Percentiles rank a stretch among this genome's conserved stretches.
These are phyloP conservation scores for Drosophila stalkeri DNA, from an alignment of 2,888 invertebrate genomes.

Conservation along the genomic window DNA sequence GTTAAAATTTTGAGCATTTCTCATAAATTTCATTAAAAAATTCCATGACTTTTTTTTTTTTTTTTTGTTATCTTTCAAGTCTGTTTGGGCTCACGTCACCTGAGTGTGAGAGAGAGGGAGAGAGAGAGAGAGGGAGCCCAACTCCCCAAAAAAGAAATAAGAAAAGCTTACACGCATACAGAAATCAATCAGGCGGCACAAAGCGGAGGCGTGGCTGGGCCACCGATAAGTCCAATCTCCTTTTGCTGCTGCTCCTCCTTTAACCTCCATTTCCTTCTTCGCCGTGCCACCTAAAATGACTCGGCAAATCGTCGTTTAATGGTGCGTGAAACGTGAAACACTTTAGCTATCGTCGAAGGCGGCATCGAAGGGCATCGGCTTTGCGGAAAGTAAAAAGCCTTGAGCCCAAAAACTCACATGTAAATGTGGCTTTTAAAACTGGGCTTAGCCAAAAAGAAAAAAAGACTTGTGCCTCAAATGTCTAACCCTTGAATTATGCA, in stretches of 20 bases:
- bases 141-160: background rate
- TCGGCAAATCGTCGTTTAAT: constrained; percentile 75
- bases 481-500: constrained; percentile 71
- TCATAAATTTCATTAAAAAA: constrained; percentile 70
- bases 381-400: constrained; percentile 40
- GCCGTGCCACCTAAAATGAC: constrained; percentile 56
- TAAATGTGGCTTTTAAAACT: constrained; percentile 63
- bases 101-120: constrained; percentile 6
- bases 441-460: constrained; percentile 33
- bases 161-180: constrained; percentile 50
- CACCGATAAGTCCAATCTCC: constrained; percentile 38
- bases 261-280: background rate
- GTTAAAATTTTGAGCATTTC: constrained; percentile 49
- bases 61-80: constrained; percentile 49
- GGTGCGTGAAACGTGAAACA: constrained; percentile 79
- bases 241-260: constrained; percentile 8
- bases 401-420: constrained; percentile 56
- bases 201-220: constrained; percentile 49
- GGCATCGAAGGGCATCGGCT: constrained; percentile 25
- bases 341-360: constrained; percentile 65
- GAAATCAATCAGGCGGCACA: constrained; percentile 79
- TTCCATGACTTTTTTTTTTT: constrained; percentile 57
- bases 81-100: constrained; percentile 14
- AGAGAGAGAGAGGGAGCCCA: background rate
- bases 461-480: constrained; percentile 11